These are phyloP conservation scores for Ochropleura plecta DNA, from an alignment of 2,888 invertebrate species.

Conservation along the genomic window DNA sequence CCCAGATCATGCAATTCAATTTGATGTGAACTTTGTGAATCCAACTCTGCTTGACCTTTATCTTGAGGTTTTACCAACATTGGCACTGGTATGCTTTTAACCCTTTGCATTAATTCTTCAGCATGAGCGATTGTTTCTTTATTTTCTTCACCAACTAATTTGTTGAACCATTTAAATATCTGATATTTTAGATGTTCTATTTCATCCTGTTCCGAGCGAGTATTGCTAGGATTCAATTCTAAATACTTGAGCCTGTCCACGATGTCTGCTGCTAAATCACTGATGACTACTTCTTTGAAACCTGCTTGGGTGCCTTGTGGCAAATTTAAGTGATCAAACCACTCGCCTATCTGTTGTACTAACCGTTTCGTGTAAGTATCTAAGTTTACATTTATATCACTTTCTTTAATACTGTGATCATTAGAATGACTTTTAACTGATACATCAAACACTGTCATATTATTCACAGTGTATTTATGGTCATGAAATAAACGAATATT, in stretches of 20 bases:
- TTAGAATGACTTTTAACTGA: conserved; percentile 25
- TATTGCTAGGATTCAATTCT: conserved; percentile 70
- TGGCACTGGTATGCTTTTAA: conserved; percentile 73
- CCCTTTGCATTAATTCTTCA: conserved; percentile 73
- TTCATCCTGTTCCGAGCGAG: conserved; percentile 71
- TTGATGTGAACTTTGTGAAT: not conserved
- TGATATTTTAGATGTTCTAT: conserved; percentile 80
- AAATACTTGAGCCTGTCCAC: conserved; percentile 80
- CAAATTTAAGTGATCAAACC: conserved; percentile 72
- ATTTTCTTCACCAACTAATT: conserved; percentile 74
- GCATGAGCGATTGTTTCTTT: conserved; percentile 72
- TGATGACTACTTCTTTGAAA: conserved; percentile 70
- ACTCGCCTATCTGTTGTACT: conserved; percentile 75
- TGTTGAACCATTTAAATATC: conserved; percentile 82
- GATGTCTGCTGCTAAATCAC: conserved; percentile 80
- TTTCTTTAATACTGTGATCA: conserved; percentile 57
- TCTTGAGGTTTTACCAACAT: conserved; percentile 50
- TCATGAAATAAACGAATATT: conserved; percentile 1
- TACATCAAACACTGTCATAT: conserved; percentile 34
- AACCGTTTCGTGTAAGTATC: conserved; percentile 70
- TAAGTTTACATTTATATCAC: conserved; percentile 63
- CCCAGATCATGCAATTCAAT: too few relatives aligned
- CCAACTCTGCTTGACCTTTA: not conserved
- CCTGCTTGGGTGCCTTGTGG: conserved; percentile 58
- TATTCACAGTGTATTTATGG: conserved; percentile 4